Evolutionary conservation across 2,888 invertebrate species (phyloP).

Genomic region (Drosophila incognita): DNA sequence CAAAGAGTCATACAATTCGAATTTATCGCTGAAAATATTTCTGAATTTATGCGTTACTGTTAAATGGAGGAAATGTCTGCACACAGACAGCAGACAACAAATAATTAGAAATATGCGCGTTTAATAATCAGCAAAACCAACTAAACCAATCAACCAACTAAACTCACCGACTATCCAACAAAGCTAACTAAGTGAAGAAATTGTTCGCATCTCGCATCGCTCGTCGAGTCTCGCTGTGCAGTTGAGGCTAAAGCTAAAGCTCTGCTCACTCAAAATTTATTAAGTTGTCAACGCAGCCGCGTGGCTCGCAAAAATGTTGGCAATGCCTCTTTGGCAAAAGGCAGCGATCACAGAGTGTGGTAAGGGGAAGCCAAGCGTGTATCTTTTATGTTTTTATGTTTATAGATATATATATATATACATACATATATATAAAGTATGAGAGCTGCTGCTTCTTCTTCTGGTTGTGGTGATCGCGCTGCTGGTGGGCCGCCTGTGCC

Average conservation of each 20-base stretch:
- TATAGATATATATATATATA: slow-evolving; percentile 1
- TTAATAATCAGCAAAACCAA: slow-evolving; percentile 67
- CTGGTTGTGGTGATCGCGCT: slow-evolving; percentile 36
- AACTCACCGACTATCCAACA: slow-evolving; percentile 41
- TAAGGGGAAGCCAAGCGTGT: neutral
- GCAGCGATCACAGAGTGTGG: slow-evolving; percentile 10
- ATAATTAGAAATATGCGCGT: slow-evolving; percentile 78
- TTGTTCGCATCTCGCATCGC: slow-evolving; percentile 15
- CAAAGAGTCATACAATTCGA: slow-evolving; percentile 35
- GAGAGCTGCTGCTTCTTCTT: slow-evolving; percentile 9
- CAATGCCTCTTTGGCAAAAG: slow-evolving; percentile 56
- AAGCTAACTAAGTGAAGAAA: slow-evolving; percentile 42
- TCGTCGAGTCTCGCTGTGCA: slow-evolving; percentile 10
- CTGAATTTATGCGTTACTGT: slow-evolving; percentile 77
- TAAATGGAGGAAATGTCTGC: slow-evolving; percentile 75
- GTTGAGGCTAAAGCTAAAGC: slow-evolving; percentile 8
- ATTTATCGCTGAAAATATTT: slow-evolving; percentile 66
- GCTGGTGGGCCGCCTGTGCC: slow-evolving; percentile 57
- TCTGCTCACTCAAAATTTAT: slow-evolving; percentile 72
- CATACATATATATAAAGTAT: slow-evolving; percentile 10
- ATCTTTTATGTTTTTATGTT: slow-evolving; percentile 12
- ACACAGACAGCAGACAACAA: slow-evolving; percentile 45
- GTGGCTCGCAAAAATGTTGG: slow-evolving; percentile 67
- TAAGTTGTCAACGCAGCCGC: slow-evolving; percentile 72
- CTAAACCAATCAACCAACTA: slow-evolving; percentile 40